Conservation (phyloP, 2,113 vertebrate species). For the Mus musculus region DNA sequence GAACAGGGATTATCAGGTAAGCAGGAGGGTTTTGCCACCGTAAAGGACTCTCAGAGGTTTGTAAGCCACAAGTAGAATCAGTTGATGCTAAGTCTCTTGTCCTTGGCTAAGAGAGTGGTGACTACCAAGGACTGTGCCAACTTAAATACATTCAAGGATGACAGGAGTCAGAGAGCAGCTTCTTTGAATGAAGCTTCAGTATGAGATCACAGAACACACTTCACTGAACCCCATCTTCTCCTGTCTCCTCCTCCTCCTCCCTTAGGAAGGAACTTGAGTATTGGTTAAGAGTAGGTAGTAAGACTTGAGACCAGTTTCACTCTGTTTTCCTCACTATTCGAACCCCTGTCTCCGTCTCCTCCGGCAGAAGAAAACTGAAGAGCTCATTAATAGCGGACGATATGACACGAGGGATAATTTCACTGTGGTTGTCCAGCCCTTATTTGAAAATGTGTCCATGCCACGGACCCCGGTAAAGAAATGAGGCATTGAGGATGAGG, state of each 20-base stretch:
- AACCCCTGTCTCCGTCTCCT: not conserved
- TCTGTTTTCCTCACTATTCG: conserved; percentile 86
- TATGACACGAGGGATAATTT: conserved; percentile 88
- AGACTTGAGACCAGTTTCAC: conserved; percentile 86
- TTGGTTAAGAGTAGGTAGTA: conserved; percentile 85
- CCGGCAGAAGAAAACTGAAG: conserved; percentile 80
- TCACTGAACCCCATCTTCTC: not conserved
- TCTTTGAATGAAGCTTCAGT: not conserved
- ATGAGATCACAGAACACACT: not conserved
- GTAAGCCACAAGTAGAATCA: not conserved
- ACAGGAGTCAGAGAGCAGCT: not conserved
- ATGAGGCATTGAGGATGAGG: fast-evolving
- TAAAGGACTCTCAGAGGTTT: not conserved
- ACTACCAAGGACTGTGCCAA: not conserved
- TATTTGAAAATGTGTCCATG: conserved; percentile 78
- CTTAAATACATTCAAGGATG: not conserved
- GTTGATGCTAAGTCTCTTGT: not conserved
- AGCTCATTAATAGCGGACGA: conserved; percentile 83
- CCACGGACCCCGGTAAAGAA: conserved; percentile 86
- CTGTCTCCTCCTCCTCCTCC: not conserved
- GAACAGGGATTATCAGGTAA: conserved; percentile 89
- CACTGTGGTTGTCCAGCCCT: conserved; percentile 88
- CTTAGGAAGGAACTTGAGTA: conserved; percentile 77
- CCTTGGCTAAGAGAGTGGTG: not conserved
- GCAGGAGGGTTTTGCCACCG: not conserved